Conservation (phyloP, 2,888 invertebrate genomes). For the Dendrolimus houi region DNA sequence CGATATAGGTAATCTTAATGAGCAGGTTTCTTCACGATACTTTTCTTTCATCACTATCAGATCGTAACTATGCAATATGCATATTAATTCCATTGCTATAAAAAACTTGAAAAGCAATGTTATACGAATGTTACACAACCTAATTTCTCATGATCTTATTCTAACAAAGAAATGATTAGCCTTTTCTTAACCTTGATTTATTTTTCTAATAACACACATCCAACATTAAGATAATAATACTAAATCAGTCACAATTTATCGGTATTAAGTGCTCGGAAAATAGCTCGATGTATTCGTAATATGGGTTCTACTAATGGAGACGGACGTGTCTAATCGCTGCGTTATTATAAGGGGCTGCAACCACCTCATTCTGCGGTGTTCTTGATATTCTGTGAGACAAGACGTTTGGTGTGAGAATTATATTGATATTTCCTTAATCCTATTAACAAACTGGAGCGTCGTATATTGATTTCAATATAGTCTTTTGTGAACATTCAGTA, state of each 20-base stretch:
- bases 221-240: neutral
- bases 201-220: neutral
- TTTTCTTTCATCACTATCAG: too few species aligned
- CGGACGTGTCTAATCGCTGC: constrained; percentile 38
- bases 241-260: neutral
- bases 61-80: too few species aligned
- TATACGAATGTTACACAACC: too few species aligned
- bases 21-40: too few species aligned
- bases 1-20: too few species aligned
- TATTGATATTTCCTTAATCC: neutral
- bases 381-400: neutral
- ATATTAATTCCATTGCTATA: too few species aligned
- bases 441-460: too few species aligned
- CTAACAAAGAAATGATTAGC: neutral
- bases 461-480: too few species aligned
- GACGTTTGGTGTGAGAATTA: neutral
- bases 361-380: constrained; percentile 1
- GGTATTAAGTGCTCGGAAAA: neutral
- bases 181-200: neutral
- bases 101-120: too few species aligned
- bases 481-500: too few species aligned
- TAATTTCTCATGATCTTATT: too few species aligned
- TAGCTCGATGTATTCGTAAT: neutral
- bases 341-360: constrained; percentile 23
- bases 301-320: constrained; percentile 38